Evolutionary conservation across 2,797 vertebrate genomes (phyloP), one percentile per base, ranked within the genome.

Genomic region (Coilia nasus): DNA sequence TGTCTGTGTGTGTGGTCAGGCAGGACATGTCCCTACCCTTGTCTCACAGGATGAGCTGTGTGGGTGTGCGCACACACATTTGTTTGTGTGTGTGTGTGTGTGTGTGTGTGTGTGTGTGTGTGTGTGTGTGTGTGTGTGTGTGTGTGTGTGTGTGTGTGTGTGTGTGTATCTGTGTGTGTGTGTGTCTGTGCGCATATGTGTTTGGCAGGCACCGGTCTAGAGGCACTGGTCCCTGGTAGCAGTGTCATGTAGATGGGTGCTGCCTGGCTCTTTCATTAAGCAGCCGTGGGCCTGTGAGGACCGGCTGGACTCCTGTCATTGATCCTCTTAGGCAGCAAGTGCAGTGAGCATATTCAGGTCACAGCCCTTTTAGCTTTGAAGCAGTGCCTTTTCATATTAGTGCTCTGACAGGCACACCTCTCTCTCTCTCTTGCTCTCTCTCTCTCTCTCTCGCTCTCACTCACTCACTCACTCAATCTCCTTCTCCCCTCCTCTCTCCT

Each of bases 211-310:
- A 41, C 35, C 5, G 35, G 82, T 87, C 82, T 83, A 35, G 56
- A 50, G 47, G 44, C 64, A 75, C 64, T 62, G 31, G 82, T 81
- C 60, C 46, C 67, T 62, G 46, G 84, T 54, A 84, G 84, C 23
- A 28, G 67, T 75, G 83, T 93, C 94, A 95, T 88, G 92, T 88
- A 90, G 91, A 94, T 93, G 92, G 92, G 94, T 92, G 93, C 88
- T 89, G 59, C 85, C 88, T 92, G 91, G 90, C 89, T 92, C 92
- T 94, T 95, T 96, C 93, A 93, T 95, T 96, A 95, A 93, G 89
- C 86, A 82, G 83, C 50, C 31, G 64, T 75, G 57, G 86, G 90
- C 91, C 89, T 90, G 91, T 92, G 92, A 92, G 90, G 94, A 93
- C 93, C 90, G 85, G 86, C 94, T 90, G 93, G 94, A 93, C 92